Conservation (phyloP, 2,888 invertebrate species). For the Carterocephalus palaemon region DNA sequence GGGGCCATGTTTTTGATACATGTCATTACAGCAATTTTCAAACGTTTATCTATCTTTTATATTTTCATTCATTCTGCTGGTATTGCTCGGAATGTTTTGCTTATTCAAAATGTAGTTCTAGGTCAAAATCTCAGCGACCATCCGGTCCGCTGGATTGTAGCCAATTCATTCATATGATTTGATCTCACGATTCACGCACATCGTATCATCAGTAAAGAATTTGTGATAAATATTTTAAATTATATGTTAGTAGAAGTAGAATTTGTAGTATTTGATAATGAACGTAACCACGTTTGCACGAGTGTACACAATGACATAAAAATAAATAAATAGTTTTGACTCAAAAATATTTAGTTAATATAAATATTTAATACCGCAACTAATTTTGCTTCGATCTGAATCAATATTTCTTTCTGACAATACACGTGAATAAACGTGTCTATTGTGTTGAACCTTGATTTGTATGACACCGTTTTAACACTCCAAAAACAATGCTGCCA, state of each 20-base stretch:
- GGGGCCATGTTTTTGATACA: background rate
- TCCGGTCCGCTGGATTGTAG: constrained; percentile 48
- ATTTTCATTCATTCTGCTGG: constrained; percentile 14
- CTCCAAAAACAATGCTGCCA: background rate
- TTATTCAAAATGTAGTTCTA: constrained; percentile 54
- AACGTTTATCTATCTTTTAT: constrained; percentile 1
- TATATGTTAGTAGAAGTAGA: too few species aligned
- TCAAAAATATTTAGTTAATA: too few species aligned
- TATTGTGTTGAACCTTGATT: constrained; percentile 4
- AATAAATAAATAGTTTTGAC: too few species aligned
- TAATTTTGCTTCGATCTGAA: too few species aligned
- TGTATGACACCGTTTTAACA: background rate
- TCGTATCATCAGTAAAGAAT: background rate
- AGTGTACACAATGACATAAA: too few species aligned
- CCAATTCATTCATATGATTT: constrained; percentile 37
- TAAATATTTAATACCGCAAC: too few species aligned
- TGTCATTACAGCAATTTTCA: background rate
- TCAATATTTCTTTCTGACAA: too few species aligned
- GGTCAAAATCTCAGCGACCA: constrained; percentile 56
- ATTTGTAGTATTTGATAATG: too few species aligned
- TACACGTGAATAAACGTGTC: too few species aligned
- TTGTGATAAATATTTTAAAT: too few species aligned
- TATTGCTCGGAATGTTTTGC: constrained; percentile 29
- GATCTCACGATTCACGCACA: constrained; percentile 13
- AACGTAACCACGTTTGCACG: too few species aligned